phyloP scores from a whole-genome alignment of 1,140 invertebrate species.

The Prorops nasuta region DNA sequence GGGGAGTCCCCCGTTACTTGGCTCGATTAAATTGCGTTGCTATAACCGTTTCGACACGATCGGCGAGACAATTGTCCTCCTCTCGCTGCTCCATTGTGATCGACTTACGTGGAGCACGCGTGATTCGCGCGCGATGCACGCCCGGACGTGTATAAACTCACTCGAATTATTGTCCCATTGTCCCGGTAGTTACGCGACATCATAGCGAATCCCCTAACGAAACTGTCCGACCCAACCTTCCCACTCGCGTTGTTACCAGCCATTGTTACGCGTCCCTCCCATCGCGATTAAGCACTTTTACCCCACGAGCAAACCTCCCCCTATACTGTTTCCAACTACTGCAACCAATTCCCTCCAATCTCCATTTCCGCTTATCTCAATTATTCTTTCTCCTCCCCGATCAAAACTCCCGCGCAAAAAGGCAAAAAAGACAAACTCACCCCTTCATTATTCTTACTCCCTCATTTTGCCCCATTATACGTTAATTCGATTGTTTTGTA shows the following conservation, averaged over 20 bases:
- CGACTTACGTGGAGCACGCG: conserved; percentile 26
- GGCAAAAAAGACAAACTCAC: too few relatives aligned
- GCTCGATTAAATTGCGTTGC: too few relatives aligned
- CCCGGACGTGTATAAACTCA: conserved; percentile 17
- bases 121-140: conserved; percentile 6
- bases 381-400: too few relatives aligned
- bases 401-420: too few relatives aligned
- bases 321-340: too few relatives aligned
- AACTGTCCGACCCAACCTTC: conserved; percentile 34
- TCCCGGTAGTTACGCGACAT: conserved; percentile 33
- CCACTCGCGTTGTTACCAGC: conserved; percentile 36
- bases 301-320: too few relatives aligned
- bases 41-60: conserved; percentile 34
- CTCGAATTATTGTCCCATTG: conserved; percentile 47
- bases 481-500: too few relatives aligned
- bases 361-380: too few relatives aligned
- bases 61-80: conserved; percentile 33
- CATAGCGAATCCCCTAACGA: conserved; percentile 27
- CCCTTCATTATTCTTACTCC: too few relatives aligned
- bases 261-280: conserved; percentile 28
- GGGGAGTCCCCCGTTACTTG: too few relatives aligned
- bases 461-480: too few relatives aligned
- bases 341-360: too few relatives aligned
- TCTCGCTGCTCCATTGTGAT: conserved; percentile 27
- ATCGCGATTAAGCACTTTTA: conserved; percentile 26